Base-by-base conservation (phyloP, 1,140 invertebrate genomes). In the Anthonomus grandis region DNA sequence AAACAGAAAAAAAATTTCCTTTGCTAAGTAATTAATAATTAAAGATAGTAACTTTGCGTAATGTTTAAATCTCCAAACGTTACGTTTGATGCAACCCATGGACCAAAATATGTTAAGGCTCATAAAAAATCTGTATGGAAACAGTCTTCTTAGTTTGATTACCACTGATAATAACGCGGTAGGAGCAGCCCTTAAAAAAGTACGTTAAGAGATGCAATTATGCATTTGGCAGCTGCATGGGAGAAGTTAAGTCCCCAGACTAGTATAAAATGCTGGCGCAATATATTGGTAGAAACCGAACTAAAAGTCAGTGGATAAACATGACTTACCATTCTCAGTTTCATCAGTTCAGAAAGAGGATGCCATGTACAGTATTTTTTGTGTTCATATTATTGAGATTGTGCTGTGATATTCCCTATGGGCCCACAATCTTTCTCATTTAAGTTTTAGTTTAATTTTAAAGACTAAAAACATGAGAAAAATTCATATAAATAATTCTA, bases 251-350 rank as follows among this genome's bases (percentile, higher is more conserved):
- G 54, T 44, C 13, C 24, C 23, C 12, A 27, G 19, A 56, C 41
- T 22, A 47, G 65, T 41, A 12, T 39, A 15, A 65, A 60, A 56
- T 64, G 39, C 17, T 67, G 46, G 52, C 55, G 62, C 37, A 60
- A 55, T 17, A 44, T 55, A 41, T 4, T 56, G 18, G 39, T 45
- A 36, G 19, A 19, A 24, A 56, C 31, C 42, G 39, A n/a, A 59
- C 48, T 36, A 34, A 49, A 18, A 38, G 23, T 10, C 1, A 37
- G 4, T 36, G 12, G 37, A 60, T 17, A 25, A 56, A 45, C 52
- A 57, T 25, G 37, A 60, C 31, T 48, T 49, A 31, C 58, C 51
- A 19, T 21, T 60, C 15, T 42, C 31, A n/a, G n/a, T n/a, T n/a
- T n/a, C n/a, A n/a, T n/a, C n/a, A n/a, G n/a, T n/a, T n/a, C n/a